Percentiles rank a stretch among this genome's conserved stretches.
Conservation (phyloP, 2,888 invertebrate genomes). For the Scaptomyza flava region DNA sequence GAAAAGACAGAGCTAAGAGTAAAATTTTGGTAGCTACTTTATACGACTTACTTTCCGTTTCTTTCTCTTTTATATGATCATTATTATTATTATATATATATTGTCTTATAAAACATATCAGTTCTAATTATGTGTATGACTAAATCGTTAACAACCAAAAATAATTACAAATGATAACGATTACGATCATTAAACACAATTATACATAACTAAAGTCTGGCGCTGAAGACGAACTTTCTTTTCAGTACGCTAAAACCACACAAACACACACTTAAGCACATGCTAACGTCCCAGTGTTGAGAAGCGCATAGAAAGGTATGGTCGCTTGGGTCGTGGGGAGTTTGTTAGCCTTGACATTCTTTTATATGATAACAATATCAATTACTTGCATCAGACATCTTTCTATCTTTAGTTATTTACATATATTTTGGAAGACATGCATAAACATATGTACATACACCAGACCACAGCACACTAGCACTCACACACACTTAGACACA, state of each 20-base stretch:
- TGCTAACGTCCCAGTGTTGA: conserved; percentile 20
- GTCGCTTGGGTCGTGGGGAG: conserved; percentile 29
- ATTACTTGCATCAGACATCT: conserved; percentile 42
- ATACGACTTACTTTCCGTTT: conserved; percentile 67
- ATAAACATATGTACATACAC: conserved; percentile 64
- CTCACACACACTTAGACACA: conserved; percentile 28
- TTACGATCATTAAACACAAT: conserved; percentile 49
- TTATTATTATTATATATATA: conserved; percentile 37
- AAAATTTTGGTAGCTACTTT: conserved; percentile 59
- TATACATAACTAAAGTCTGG: conserved; percentile 43
- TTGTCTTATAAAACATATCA: conserved; percentile 80
- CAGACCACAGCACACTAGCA: conserved; percentile 13
- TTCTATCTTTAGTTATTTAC: conserved; percentile 45
- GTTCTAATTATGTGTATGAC: conserved; percentile 75
- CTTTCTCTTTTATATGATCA: conserved; percentile 35
- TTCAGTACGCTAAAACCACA: conserved; percentile 20
- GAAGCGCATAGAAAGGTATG: conserved; percentile 43
- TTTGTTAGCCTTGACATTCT: conserved; percentile 63
- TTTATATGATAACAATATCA: conserved; percentile 57
- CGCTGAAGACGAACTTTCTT: conserved; percentile 53
- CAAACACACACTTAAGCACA: not conserved
- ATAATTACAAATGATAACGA: conserved; percentile 50
- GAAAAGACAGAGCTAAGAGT: conserved; percentile 40
- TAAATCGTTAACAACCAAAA: conserved; percentile 38
- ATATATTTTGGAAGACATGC: conserved; percentile 33